Conservation (phyloP, 2,113 vertebrate species). For the Lates calcarifer region DNA sequence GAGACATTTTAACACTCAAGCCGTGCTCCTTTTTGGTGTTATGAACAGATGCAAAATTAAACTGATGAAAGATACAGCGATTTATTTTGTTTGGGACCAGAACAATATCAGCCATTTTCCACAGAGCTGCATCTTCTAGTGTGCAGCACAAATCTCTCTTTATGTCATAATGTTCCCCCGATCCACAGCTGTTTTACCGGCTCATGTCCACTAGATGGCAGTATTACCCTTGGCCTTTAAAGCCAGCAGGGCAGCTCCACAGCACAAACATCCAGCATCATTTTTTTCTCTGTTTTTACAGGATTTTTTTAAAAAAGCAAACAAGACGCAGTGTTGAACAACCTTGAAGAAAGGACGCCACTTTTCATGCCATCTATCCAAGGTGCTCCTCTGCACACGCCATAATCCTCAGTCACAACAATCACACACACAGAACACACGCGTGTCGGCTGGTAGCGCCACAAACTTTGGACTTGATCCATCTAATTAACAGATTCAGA, state of each 20-base stretch:
- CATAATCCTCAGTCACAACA: slow-evolving; percentile 46
- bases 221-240: slow-evolving; percentile 46
- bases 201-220: slow-evolving; percentile 68
- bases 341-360: slow-evolving; percentile 66
- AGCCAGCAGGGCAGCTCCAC: not conserved
- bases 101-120: not conserved
- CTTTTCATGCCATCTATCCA: slow-evolving; percentile 44
- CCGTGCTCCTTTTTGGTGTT: too few relatives aligned
- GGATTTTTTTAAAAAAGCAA: slow-evolving; percentile 26
- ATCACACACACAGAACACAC: not conserved
- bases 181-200: not conserved
- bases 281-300: slow-evolving; percentile 36
- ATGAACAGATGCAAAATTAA: not conserved
- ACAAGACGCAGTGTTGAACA: slow-evolving; percentile 60
- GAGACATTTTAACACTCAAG: not conserved
- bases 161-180: not conserved
- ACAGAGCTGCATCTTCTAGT: not conserved
- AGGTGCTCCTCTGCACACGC: slow-evolving; percentile 48
- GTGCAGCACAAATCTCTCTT: not conserved
- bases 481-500: slow-evolving; percentile 71
- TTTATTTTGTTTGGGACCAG: not conserved
- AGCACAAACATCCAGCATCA: slow-evolving; percentile 43
- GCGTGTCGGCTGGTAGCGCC: not conserved
- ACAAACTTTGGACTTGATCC: slow-evolving; percentile 61
- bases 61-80: not conserved